Percentiles rank a stretch among this genome's conserved stretches.
Conservation (phyloP, 2,888 invertebrate species). For the Clistopyga incitator region DNA sequence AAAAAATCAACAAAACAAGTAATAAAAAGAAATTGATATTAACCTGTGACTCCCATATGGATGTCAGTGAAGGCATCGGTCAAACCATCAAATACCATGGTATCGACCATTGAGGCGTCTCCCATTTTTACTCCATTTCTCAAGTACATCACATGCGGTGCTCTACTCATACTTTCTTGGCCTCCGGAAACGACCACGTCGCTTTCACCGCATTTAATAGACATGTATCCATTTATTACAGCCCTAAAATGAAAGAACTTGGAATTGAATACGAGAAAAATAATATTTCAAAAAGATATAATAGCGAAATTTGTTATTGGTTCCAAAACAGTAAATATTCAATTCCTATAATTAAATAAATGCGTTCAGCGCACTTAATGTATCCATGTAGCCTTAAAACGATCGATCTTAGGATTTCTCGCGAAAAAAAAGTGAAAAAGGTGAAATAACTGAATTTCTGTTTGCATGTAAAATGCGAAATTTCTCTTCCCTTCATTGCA, state of each 20-base stretch:
- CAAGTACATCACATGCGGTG: constrained; percentile 89
- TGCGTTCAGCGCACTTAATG: no score
- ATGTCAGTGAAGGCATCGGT: constrained; percentile 90
- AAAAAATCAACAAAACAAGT: no score
- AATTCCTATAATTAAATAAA: no score
- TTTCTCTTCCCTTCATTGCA: no score
- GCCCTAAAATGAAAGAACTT: constrained; percentile 83
- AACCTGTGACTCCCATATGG: constrained; percentile 93
- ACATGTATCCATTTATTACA: constrained; percentile 88
- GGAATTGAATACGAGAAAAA: neutral
- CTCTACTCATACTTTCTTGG: constrained; percentile 93
- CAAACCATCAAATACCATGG: constrained; percentile 89
- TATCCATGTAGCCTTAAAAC: no score
- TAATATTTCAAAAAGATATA: neutral
- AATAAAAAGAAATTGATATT: constrained; percentile 16
- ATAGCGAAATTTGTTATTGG: no score
- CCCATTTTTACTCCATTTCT: constrained; percentile 90
- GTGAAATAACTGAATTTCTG: no score
- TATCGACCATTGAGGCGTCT: constrained; percentile 87
- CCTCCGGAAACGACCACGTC: constrained; percentile 91
- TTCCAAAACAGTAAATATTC: no score
- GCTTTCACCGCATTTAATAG: constrained; percentile 89
- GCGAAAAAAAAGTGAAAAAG: no score
- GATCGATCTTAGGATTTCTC: no score
- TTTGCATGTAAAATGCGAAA: no score